Evolutionary conservation across 37 sponge, comb jelly and placozoan genomes (phyloP), one percentile per base, ranked within the genome.

Genomic region (Haliclona indistincta): DNA sequence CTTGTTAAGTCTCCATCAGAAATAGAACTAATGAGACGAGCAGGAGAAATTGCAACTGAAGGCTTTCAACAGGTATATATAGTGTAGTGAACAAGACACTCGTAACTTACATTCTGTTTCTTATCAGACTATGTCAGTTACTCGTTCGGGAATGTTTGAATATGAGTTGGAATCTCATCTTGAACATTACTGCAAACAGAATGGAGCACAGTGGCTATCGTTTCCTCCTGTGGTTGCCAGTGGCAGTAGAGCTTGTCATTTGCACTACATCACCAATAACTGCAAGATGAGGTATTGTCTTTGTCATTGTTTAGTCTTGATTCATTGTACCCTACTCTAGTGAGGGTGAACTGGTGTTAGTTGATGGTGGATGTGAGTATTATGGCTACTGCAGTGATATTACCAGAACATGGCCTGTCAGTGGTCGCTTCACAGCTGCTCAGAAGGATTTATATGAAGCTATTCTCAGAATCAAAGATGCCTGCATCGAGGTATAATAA

Each of bases 321-420:
- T 64, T 64, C 37, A 22, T 64, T 28, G 30, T 28, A 34, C 37
- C 39, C 36, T 40, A 3, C 34, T 82, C 26, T 8, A 89, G 91
- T 22, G 82, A 82, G 32, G 91, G 90, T 20, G 82, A 93, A 22
- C 56, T 93, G 26, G 91, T 93, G 40, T 49, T 93, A 41, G 64
- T 93, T 78, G 94, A 93, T 60, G 94, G 91, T 4, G 94, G 94
- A 13, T 91, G 79, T 65, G 86, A 89, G 63, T 89, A 89, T 61
- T 71, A 81, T 81, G 89, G 94, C 51, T 93, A 93, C 43, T 73
- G 82, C 22, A 93, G 94, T 81, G 94, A 93, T 63, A 74, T 93
- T 67, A 93, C 90, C 8, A 56, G 94, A 20, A 89, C 90, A 36
- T 93, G 94, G 94, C 94, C 94, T 19, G 75, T 89, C 13, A 84